These are phyloP conservation scores for Falco biarmicus DNA, from an alignment of 2,797 vertebrate genomes.

Conservation along the genomic window DNA sequence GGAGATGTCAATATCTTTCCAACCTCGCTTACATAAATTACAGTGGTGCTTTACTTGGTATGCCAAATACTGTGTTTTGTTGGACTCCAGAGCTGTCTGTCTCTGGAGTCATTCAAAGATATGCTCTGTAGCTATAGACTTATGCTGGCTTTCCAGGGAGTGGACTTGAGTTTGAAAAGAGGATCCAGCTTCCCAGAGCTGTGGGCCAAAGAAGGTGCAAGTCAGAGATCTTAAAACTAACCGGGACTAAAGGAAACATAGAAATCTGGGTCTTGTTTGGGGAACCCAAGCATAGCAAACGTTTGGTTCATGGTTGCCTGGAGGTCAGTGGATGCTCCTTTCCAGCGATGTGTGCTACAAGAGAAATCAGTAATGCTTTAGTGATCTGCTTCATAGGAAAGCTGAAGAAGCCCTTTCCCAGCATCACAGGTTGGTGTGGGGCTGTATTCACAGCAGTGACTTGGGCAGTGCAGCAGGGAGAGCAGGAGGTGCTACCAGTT, in stretches of 20 bases:
- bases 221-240: background rate
- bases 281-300: background rate
- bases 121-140: background rate
- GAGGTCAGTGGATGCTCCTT: background rate
- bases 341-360: background rate
- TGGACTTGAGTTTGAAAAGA: fast-evolving
- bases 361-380: background rate
- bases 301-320: background rate
- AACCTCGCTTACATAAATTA: background rate
- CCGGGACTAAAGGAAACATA: background rate
- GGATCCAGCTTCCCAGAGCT: background rate
- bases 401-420: background rate
- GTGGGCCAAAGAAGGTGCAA: background rate
- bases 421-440: background rate
- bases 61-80: background rate
- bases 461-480: background rate
- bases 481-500: background rate
- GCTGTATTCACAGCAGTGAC: background rate
- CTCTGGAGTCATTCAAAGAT: background rate
- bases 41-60: background rate
- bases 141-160: background rate
- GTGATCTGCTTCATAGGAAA: background rate
- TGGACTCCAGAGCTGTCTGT: background rate
- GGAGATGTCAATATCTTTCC: background rate
- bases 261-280: background rate